phyloP scores from a whole-genome alignment of 2,113 vertebrate genomes.

The Myanophis thanlyinensis region DNA sequence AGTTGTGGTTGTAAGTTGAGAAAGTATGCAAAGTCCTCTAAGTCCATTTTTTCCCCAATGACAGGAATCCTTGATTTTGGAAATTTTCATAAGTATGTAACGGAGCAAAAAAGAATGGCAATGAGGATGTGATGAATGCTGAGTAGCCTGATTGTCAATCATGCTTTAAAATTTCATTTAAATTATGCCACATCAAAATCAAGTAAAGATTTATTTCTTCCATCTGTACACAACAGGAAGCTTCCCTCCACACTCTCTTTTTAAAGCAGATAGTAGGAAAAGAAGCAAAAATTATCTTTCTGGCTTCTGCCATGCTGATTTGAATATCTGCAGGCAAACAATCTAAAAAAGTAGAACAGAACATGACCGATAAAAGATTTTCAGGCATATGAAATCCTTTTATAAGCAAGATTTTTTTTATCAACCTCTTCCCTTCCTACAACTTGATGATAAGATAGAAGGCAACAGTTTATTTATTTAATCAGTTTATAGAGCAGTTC shows the following conservation, averaged over 20 bases:
- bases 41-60: neutral
- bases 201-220: neutral
- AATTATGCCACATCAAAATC: neutral
- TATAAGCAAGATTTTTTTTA: conserved; percentile 58
- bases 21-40: neutral
- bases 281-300: neutral
- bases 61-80: neutral
- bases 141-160: neutral
- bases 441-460: conserved; percentile 66
- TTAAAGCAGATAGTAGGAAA: neutral
- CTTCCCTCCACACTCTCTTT: neutral
- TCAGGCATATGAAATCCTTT: conserved; percentile 28
- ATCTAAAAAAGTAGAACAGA: neutral
- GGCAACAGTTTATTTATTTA: conserved; percentile 42
- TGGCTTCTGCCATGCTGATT: neutral
- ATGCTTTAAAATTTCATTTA: neutral
- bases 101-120: neutral
- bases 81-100: neutral
- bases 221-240: neutral
- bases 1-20: neutral
- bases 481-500: neutral
- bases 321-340: neutral
- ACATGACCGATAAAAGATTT: conserved; percentile 22
- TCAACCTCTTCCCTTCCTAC: conserved; percentile 7
- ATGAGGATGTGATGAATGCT: neutral